These are phyloP conservation scores for Crocuta crocuta DNA, from an alignment of 2,113 vertebrate species.

Conservation along the genomic window DNA sequence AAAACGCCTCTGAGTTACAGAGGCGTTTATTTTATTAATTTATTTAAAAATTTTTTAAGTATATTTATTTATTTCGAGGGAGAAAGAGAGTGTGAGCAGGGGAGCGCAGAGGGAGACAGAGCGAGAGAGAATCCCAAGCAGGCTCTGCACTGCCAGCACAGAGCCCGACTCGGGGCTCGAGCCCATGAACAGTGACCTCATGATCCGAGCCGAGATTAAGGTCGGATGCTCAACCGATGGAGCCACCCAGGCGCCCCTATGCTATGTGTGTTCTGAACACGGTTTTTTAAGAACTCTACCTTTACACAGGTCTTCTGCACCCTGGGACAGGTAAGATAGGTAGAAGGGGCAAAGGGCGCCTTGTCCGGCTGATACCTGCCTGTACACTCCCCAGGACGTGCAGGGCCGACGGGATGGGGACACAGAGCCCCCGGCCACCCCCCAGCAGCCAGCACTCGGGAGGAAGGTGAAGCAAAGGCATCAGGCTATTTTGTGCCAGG, in stretches of 20 bases:
- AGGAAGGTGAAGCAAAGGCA: rapidly evolving
- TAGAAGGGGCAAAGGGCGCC: not conserved
- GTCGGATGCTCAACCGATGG: too few species aligned
- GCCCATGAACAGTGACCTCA: too few species aligned
- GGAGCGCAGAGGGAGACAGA: too few species aligned
- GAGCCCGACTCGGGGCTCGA: too few species aligned
- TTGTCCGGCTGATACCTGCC: rapidly evolving
- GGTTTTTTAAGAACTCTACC: not conserved
- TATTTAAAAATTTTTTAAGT: too few species aligned
- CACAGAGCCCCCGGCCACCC: not conserved
- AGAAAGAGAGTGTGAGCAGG: too few species aligned
- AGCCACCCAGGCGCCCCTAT: too few species aligned
- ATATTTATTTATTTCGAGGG: too few species aligned
- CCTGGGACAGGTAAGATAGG: rapidly evolving
- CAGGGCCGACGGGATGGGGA: rapidly evolving
- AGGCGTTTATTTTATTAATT: too few species aligned
- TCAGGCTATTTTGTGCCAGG: not conserved
- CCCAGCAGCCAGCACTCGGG: rapidly evolving
- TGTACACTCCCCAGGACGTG: rapidly evolving
- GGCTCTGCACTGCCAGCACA: too few species aligned
- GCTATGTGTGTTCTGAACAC: not conserved
- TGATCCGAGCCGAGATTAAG: too few species aligned
- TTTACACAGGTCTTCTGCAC: rapidly evolving
- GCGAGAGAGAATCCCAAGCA: too few species aligned
- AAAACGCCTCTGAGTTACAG: rapidly evolving